Evolutionary conservation across 2,797 vertebrate genomes (phyloP), one percentile per base, ranked within the genome.

Genomic region (Crocodylus rhombifer): DNA sequence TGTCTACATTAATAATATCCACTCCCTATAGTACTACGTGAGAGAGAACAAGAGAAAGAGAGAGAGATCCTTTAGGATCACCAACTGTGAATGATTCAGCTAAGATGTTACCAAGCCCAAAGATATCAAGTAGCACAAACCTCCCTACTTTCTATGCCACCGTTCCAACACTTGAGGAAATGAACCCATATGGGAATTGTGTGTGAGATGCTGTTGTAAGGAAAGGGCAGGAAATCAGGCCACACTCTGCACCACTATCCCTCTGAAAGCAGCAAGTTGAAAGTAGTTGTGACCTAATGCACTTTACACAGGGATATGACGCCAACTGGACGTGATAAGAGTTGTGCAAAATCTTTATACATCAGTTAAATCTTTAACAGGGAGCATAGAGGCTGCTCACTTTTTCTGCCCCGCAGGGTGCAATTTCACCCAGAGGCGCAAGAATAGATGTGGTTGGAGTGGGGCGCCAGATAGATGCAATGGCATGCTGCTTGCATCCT

Each of bases 161-260:
- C 18, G 87, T 64, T 80, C 61, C 62, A 62, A 78, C 11, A 14
- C 90, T 96, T 91, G 94, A 96, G 85, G 88, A 97, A 75, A 55
- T 80, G 93, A 96, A 97, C 94, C 18, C 95, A 94, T 51, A 91
- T 76, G 87, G 75, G 91, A 95, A 95, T 95, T 94, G 92, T 74
- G 91, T 92, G 30, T 15, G 83, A 93, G 42, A 51, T 79, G 80
- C 4, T 5, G 58, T 6, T 79, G 17, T 61, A 77, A 88, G 83
- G 77, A 81, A 81, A 93, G 64, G 75, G 95, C 94, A 91, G 60
- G 79, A 73, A 85, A 88, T 84, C 60, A 92, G 76, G 21, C 55
- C 61, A 87, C 79, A 67, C 17, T 26, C 42, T 67, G 36, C 69
- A 69, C 89, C 33, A 6, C n/a, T 77, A 82, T 60, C 26, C 51